These are phyloP conservation scores for Heliconius erato DNA, from an alignment of 2,888 invertebrate species.

Conservation along the genomic window DNA sequence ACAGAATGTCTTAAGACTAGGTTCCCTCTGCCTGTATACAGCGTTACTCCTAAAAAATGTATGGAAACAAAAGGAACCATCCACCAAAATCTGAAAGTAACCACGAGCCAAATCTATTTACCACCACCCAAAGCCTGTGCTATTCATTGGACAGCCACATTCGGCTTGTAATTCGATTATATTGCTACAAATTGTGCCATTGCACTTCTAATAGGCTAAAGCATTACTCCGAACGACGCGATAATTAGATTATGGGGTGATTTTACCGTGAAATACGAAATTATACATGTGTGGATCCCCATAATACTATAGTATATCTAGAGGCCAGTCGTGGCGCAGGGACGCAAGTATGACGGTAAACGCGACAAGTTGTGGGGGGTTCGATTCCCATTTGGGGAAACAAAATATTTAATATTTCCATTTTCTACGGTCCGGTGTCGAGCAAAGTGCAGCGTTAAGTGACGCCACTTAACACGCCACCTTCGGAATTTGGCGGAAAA, in stretches of 20 bases:
- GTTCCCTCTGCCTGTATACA: too few species aligned
- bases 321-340: too few species aligned
- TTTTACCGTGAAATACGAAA: slow-evolving; percentile 43
- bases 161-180: slow-evolving; percentile 46
- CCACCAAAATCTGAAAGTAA: not conserved
- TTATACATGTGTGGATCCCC: slow-evolving; percentile 12
- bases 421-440: too few species aligned
- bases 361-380: not conserved
- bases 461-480: too few species aligned
- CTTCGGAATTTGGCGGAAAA: too few species aligned
- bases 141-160: slow-evolving; percentile 34
- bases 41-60: not conserved
- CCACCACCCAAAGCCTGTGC: not conserved
- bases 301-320: not conserved
- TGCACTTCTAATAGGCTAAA: slow-evolving; percentile 47
- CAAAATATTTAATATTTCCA: too few species aligned
- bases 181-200: slow-evolving; percentile 48
- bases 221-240: slow-evolving; percentile 46
- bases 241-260: slow-evolving; percentile 53
- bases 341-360: too few species aligned
- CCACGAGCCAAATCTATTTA: not conserved
- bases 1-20: too few species aligned
- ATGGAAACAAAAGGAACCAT: not conserved
- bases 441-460: too few species aligned
- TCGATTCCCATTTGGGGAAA: not conserved